These are phyloP conservation scores for Oophaga sylvatica DNA, from an alignment of 2,797 vertebrate genomes.

Conservation along the genomic window DNA sequence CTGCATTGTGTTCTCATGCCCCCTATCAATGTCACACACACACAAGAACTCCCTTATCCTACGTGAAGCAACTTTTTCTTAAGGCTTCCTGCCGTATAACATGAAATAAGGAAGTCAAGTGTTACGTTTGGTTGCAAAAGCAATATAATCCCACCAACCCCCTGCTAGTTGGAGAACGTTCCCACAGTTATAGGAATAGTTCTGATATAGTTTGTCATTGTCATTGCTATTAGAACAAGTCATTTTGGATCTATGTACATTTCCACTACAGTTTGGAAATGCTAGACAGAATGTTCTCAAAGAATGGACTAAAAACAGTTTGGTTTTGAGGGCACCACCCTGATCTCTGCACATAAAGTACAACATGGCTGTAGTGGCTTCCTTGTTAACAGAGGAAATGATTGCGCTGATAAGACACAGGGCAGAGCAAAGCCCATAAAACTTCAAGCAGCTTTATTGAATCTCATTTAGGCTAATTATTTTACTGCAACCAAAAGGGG, in stretches of 20 bases:
- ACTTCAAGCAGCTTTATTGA: background rate
- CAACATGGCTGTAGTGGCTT: background rate
- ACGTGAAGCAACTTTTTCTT: background rate
- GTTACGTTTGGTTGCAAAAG: background rate
- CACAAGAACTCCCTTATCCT: background rate
- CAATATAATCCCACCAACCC: background rate
- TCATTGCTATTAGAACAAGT: no score
- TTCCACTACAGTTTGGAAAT: background rate
- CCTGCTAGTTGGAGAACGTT: background rate
- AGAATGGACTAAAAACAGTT: background rate
- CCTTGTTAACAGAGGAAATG: background rate
- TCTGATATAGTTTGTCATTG: background rate
- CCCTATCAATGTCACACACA: background rate
- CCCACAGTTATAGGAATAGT: background rate
- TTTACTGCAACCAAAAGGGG: background rate
- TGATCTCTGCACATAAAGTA: background rate
- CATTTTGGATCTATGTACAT: background rate
- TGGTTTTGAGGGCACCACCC: background rate
- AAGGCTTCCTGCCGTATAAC: background rate
- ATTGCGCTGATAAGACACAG: background rate
- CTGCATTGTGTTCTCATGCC: background rate
- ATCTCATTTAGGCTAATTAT: background rate
- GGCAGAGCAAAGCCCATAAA: background rate
- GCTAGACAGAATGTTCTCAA: background rate
- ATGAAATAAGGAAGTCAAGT: background rate